Evolutionary conservation across 2,797 vertebrate genomes (phyloP), one percentile per base, ranked within the genome.

Genomic region (Thaleichthys pacificus): DNA sequence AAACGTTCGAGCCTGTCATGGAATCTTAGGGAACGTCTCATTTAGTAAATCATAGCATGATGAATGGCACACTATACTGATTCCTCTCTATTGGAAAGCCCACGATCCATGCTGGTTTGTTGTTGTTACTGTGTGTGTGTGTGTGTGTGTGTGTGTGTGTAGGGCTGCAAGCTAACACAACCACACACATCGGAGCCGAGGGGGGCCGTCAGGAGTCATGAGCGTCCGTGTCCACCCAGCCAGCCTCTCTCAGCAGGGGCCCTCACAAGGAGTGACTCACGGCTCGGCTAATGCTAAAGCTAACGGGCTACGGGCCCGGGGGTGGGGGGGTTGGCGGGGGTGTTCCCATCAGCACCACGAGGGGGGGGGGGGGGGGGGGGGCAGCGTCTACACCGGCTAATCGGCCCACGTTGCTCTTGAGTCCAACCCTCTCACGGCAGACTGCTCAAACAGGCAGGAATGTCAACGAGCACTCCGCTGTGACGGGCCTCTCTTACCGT

Each of bases 391-490:
- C 54, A 75, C 61, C 64, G 72, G 74, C 60, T 73, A 51, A 70
- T 80, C 69, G 72, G 74, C 74, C 69, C 47, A 67, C 32, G 67
- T 58, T 71, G 9, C 15, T 47, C 22, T 58, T 60, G 26, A 71
- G 73, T 30, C 28, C 28, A 4, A 30, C 71, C 30, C 14, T 21
- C 26, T 51, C 54, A 54, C 61, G 22, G 47, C 47, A 56, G 14
- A 24, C 61, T 54, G 22, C 19, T 32, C 24, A 42, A 38, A 42
- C 61, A 35, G 47, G 35, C 54, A 49, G n/a, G 49, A 30, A 64
- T 58, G 62, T 56, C 63, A 57, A 38, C 26, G 30, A 69, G 68
- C 35, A 17, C 21, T 47, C 19, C 21, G 62, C 32, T 64, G 35
- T 68, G 26, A 75, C 21, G n/a, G 62, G 28, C 61, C 49, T 71